Conservation (phyloP, 2,113 vertebrate species). For the Rostratula benghalensis region DNA sequence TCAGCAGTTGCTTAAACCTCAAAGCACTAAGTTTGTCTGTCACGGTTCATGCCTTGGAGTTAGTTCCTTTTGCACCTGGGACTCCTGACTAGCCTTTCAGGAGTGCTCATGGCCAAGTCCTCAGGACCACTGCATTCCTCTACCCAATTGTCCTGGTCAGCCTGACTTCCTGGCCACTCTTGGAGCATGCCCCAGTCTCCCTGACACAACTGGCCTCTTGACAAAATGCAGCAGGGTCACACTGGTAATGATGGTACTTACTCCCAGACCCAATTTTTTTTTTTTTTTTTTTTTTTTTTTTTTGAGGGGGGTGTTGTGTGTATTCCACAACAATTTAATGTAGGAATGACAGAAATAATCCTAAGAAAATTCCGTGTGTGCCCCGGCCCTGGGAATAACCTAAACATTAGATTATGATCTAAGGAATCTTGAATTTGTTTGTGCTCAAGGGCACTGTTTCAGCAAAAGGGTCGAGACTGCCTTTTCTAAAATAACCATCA, state of each 20-base stretch:
- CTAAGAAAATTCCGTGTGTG: background rate
- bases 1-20: background rate
- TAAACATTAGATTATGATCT: slow-evolving; percentile 57
- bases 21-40: background rate
- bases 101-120: background rate
- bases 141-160: background rate
- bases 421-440: slow-evolving; percentile 48
- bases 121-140: background rate
- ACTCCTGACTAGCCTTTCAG: background rate
- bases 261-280: background rate
- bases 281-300: background rate
- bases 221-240: background rate
- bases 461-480: slow-evolving; percentile 46
- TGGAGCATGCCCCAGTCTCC: background rate
- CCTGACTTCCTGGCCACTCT: background rate
- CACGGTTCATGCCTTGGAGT: background rate
- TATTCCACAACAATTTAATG: background rate
- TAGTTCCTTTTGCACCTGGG: background rate
- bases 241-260: background rate
- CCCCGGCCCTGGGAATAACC: slow-evolving; percentile 39
- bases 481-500: slow-evolving; percentile 44
- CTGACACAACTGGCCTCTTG: background rate
- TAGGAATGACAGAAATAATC: slow-evolving; percentile 1
- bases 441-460: slow-evolving; percentile 59
- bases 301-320: background rate